phyloP scores from a whole-genome alignment of 2,797 vertebrate genomes.

The Margarornis squamiger region DNA sequence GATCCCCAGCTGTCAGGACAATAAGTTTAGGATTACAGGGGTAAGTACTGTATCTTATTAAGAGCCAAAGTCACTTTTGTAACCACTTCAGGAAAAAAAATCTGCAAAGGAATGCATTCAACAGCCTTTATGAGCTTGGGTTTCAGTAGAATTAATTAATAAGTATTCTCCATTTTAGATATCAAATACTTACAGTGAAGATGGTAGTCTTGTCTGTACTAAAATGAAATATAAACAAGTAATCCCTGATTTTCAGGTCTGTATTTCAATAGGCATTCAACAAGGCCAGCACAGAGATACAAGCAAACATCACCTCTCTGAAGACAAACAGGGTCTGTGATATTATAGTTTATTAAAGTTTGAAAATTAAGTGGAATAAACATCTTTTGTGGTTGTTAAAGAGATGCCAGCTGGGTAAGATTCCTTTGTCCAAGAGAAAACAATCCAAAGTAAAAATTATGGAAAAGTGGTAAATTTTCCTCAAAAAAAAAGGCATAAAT shows the following conservation, averaged over 20 bases:
- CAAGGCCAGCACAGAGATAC: not conserved
- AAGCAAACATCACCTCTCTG: not conserved
- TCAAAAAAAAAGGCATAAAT: not conserved
- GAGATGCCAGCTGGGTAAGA: not conserved
- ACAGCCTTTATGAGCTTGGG: not conserved
- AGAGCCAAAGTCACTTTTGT: not conserved
- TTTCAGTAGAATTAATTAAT: constrained; percentile 6
- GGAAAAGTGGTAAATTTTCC: not conserved
- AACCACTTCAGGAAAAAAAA: not conserved
- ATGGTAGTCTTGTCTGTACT: not conserved
- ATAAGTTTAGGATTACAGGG: not conserved
- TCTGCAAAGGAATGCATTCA: not conserved
- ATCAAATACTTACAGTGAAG: not conserved
- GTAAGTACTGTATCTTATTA: not conserved
- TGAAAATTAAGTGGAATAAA: not conserved
- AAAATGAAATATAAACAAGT: not conserved
- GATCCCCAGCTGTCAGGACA: constrained; percentile 1
- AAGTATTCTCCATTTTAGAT: not conserved
- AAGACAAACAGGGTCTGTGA: not conserved
- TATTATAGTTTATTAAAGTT: not conserved
- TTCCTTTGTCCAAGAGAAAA: not conserved
- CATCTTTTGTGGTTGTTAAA: not conserved
- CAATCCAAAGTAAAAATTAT: not conserved
- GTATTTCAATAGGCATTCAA: not conserved
- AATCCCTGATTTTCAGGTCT: not conserved